Evolutionary conservation across 2,797 vertebrate genomes (phyloP), one percentile per base, ranked within the genome.

Genomic region (Sebastiscus tertius): DNA sequence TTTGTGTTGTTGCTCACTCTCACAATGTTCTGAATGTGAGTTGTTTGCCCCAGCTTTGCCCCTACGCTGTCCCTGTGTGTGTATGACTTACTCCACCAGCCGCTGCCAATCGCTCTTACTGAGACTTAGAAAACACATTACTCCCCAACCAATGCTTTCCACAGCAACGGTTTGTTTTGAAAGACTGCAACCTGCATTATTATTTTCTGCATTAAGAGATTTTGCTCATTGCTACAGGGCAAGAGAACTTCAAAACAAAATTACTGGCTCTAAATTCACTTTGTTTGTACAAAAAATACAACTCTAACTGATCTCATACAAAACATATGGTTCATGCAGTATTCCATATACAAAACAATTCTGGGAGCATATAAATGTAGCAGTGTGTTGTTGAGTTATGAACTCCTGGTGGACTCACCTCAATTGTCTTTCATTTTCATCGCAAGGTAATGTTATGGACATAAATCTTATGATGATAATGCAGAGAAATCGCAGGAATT

Each of bases 121-220:
- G 7, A 70, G 31, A 52, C 46, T 72, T 74, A 62, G 55, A 72
- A 80, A 33, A 56, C 34, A 29, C 12, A 33, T 63, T 55, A 6
- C 27, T 65, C 1, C 3, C 26, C 2, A 36, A 27, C 1, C 4
- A 56, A 20, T 49, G 16, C 14, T 65, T 60, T 67, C 61, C 22
- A 49, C n/a, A 49, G 18, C 20, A 42, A 65, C 4, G 10, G 6
- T 58, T 52, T 63, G 11, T 72, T 80, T 63, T 68, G 2, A 27
- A 75, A 67, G 71, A 86, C 39, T 27, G 4, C 33, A 67, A 39
- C 26, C 42, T 77, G 27, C 20, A 34, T 71, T 63, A 46, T 70
- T 26, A 61, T 77, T 65, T 64, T 31, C 24, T 67, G 27, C 56
- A 65, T 74, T 33, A 20, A 52, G 22, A 46, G 10, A 36, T 60